Evolutionary conservation across 2,797 vertebrate species (phyloP).

Genomic region (Cyprinella venusta): DNA sequence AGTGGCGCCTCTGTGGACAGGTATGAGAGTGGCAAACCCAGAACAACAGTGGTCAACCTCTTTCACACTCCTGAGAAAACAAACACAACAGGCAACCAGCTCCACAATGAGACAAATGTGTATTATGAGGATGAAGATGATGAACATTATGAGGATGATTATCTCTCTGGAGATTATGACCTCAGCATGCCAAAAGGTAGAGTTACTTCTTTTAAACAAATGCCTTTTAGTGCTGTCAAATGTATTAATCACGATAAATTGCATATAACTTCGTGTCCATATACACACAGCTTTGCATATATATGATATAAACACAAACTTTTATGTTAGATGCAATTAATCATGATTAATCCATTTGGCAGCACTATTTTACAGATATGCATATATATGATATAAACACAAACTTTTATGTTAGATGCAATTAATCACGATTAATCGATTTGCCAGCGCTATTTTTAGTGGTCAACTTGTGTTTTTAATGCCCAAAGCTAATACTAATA

Average conservation of each 20-base stretch:
- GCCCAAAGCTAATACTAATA: neutral
- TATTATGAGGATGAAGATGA: slow-evolving; percentile 41
- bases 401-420: no score
- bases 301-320: no score
- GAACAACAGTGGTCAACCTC: slow-evolving; percentile 41
- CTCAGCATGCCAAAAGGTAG: slow-evolving; percentile 58
- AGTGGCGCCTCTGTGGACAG: slow-evolving; percentile 47
- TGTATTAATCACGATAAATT: no score
- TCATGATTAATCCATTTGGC: no score
- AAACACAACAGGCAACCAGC: neutral
- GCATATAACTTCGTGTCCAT: no score
- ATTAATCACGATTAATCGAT: no score
- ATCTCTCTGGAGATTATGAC: slow-evolving; percentile 55
- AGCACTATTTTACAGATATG: no score
- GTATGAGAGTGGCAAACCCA: slow-evolving; percentile 39
- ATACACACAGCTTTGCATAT: no score
- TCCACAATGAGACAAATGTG: neutral
- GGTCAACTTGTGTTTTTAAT: neutral
- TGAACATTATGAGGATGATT: neutral
- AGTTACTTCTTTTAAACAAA: neutral
- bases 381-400: no score
- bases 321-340: no score
- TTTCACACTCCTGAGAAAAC: slow-evolving; percentile 9
- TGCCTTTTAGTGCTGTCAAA: neutral
- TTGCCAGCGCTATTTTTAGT: neutral